Conservation (phyloP, 2,797 vertebrate genomes). For the Paedocypris micromegethes region DNA sequence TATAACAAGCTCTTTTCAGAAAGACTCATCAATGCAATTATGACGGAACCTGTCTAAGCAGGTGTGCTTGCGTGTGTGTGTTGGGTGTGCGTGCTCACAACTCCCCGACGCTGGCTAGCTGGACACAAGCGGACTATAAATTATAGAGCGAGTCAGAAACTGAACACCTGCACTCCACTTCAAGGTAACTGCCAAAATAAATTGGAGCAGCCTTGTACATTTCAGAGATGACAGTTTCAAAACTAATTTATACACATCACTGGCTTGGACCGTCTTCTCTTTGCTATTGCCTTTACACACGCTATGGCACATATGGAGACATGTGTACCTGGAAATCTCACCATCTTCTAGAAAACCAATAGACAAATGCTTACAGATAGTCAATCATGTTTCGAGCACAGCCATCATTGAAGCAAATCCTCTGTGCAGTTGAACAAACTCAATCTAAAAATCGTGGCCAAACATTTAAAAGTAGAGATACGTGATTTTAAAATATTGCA, state of each 20-base stretch:
- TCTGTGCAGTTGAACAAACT: no score
- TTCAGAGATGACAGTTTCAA: background rate
- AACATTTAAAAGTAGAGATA: no score
- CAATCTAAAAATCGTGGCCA: no score
- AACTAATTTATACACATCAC: constrained; percentile 1
- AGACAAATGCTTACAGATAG: no score
- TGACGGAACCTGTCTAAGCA: background rate
- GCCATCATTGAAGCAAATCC: no score
- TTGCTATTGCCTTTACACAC: background rate
- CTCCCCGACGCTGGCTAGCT: background rate
- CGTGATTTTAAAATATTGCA: no score
- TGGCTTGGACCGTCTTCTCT: background rate
- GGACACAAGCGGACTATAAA: constrained; percentile 9
- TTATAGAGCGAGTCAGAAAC: constrained; percentile 3
- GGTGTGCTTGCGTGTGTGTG: background rate
- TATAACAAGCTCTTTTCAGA: constrained; percentile 12
- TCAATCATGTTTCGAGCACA: no score
- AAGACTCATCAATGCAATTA: background rate
- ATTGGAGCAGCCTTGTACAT: constrained; percentile 4
- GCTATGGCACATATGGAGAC: no score
- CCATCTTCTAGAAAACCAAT: no score
- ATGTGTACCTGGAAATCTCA: no score
- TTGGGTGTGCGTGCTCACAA: background rate
- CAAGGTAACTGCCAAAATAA: background rate
- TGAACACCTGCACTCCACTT: constrained; percentile 1